These are phyloP conservation scores for Neofelis nebulosa DNA, from an alignment of 2,113 vertebrate genomes.

Conservation along the genomic window DNA sequence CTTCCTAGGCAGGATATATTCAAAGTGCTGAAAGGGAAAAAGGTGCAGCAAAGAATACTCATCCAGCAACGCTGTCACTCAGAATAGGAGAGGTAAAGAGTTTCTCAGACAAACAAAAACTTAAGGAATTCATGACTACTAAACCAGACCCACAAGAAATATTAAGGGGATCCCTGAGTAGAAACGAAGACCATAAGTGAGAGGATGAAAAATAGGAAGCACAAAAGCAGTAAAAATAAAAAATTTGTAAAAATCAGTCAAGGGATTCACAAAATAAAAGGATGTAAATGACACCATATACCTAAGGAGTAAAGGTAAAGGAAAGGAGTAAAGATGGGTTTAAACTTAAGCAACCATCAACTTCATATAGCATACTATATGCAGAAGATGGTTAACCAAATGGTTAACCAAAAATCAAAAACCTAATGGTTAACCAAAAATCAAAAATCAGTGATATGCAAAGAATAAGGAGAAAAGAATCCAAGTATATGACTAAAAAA, in stretches of 20 bases:
- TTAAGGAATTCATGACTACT: not conserved
- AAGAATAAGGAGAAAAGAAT: not conserved
- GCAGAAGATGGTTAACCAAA: not conserved
- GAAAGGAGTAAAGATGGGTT: not conserved
- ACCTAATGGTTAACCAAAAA: not conserved
- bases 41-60: not conserved
- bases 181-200: not conserved
- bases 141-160: not conserved
- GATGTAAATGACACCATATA: not conserved
- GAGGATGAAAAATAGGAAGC: not conserved
- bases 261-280: not conserved
- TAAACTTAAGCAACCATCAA: not conserved
- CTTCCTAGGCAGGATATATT: not conserved
- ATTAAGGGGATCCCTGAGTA: not conserved
- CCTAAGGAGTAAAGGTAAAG: not conserved
- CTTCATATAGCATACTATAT: not conserved
- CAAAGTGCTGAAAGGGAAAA: not conserved
- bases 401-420: not conserved
- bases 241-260: not conserved
- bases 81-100: not conserved
- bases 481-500: not conserved
- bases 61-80: not conserved
- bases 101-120: not conserved
- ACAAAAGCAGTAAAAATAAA: not conserved
- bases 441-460: not conserved